These are phyloP conservation scores for Dione juno DNA, from an alignment of 2,888 invertebrate species.

Conservation along the genomic window DNA sequence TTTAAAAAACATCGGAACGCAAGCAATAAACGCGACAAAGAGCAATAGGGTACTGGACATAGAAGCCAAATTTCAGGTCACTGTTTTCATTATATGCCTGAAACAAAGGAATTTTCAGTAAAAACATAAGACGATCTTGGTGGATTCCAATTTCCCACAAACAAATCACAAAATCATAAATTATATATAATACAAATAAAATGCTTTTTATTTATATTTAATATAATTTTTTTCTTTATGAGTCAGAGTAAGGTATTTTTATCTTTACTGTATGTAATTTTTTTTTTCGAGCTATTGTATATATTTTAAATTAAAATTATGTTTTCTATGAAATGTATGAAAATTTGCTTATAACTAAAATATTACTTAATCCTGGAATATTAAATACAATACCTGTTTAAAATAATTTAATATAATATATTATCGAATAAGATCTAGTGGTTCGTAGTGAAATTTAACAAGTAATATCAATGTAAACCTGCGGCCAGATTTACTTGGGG, in stretches of 20 bases:
- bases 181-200: not conserved
- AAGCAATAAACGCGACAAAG: conserved; percentile 44
- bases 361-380: too few relatives aligned
- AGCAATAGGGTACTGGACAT: conserved; percentile 40
- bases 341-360: too few relatives aligned
- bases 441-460: too few relatives aligned
- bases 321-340: not conserved
- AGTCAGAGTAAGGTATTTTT: not conserved
- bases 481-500: too few relatives aligned
- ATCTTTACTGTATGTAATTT: not conserved
- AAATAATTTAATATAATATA: too few relatives aligned
- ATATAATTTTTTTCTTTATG: too few relatives aligned
- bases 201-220: too few relatives aligned
- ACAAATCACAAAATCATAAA: not conserved
- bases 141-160: not conserved
- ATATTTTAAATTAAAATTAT: not conserved
- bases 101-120: conserved; percentile 32
- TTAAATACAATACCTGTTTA: too few relatives aligned
- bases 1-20: conserved; percentile 39
- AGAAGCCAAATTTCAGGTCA: conserved; percentile 46
- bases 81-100: conserved; percentile 44
- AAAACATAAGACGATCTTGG: conserved; percentile 17
- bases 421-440: too few relatives aligned
- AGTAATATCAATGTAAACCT: too few relatives aligned
- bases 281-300: not conserved